phyloP scores from a whole-genome alignment of 2,797 vertebrate genomes.

The Melanotaenia maccullochi region DNA sequence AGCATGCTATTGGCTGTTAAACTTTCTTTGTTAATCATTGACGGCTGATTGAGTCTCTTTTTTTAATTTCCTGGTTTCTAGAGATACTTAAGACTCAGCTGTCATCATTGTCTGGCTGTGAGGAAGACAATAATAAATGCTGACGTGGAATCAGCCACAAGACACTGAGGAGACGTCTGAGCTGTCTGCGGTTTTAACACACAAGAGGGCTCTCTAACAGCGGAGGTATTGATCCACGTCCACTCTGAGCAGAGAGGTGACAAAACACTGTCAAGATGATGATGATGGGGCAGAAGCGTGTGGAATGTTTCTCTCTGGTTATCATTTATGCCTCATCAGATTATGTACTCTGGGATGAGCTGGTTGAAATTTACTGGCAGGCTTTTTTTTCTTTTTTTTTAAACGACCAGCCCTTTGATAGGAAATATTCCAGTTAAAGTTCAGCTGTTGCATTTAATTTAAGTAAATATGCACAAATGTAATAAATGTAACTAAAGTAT shows the following conservation, averaged over 20 bases:
- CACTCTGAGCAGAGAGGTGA: conserved; percentile 57
- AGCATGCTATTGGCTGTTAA: too few relatives aligned
- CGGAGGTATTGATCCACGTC: conserved; percentile 53
- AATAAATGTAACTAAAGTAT: neutral
- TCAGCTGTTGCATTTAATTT: neutral
- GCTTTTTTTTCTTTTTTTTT: neutral
- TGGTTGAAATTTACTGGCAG: neutral
- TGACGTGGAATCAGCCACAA: conserved; percentile 50
- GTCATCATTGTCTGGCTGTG: conserved; percentile 24
- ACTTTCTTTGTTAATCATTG: too few relatives aligned
- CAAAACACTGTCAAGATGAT: conserved; percentile 61
- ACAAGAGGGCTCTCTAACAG: conserved; percentile 48
- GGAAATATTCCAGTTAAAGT: neutral
- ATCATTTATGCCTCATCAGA: conserved; percentile 17
- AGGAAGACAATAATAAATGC: conserved; percentile 51
- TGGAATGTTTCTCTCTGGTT: conserved; percentile 21
- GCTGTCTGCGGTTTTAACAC: conserved; percentile 73
- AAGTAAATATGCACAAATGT: neutral
- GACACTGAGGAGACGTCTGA: conserved; percentile 44
- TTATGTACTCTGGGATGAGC: conserved; percentile 7
- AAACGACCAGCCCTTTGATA: too few relatives aligned
- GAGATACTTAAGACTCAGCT: neutral
- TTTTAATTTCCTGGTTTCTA: conserved; percentile 11
- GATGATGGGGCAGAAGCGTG: conserved; percentile 20
- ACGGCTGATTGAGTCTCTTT: neutral